phyloP scores from a whole-genome alignment of 2,113 vertebrate genomes.

The Xerus inauris region DNA sequence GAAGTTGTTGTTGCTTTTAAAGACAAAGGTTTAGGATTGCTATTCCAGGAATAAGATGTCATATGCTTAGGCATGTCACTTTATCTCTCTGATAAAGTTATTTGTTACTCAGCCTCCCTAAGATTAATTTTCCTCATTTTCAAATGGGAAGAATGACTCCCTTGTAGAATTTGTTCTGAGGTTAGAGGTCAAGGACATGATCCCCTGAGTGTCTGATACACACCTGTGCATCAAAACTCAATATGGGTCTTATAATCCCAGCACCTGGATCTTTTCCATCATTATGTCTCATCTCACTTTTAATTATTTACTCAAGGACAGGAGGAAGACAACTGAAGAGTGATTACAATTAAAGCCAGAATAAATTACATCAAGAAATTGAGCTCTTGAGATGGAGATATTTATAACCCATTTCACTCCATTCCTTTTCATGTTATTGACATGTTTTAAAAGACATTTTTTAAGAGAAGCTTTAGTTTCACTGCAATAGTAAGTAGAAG shows the following conservation, averaged over 20 bases:
- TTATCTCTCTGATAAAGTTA: not conserved
- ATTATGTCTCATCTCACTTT: not conserved
- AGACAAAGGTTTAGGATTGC: conserved; percentile 1
- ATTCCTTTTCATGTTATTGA: not conserved
- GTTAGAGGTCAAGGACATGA: not conserved
- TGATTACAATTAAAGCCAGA: not conserved
- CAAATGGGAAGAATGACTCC: not conserved
- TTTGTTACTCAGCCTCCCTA: not conserved
- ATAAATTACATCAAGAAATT: not conserved
- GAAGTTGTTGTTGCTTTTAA: not conserved
- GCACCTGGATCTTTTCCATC: not conserved
- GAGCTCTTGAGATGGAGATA: not conserved
- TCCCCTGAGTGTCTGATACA: not conserved
- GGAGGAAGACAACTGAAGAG: not conserved
- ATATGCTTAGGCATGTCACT: conserved; percentile 6
- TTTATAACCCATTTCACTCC: not conserved
- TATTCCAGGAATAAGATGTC: not conserved
- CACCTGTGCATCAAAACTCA: not conserved
- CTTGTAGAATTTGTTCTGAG: not conserved
- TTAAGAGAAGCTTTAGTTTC: not conserved
- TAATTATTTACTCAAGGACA: not conserved
- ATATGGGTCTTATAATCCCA: not conserved
- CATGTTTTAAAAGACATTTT: not conserved
- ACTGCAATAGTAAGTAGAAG: not conserved
- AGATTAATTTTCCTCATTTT: conserved; percentile 31